A percentile compares a stretch with the other conserved stretches of the same genome.
These are phyloP conservation scores for Lumbricus terrestris DNA, from an alignment of 2,888 invertebrate species.

Conservation along the genomic window DNA sequence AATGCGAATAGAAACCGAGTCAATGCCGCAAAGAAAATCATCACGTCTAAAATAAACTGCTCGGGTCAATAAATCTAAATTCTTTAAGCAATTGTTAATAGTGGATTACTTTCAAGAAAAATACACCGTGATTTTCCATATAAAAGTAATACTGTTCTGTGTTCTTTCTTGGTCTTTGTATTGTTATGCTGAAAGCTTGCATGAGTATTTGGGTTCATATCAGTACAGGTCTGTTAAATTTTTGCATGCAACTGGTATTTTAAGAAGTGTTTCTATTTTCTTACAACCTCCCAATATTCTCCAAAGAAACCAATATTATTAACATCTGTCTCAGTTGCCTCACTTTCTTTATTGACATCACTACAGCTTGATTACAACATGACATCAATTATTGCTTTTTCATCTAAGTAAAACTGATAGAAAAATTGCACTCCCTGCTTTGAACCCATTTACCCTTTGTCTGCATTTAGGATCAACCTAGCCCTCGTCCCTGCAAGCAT, in stretches of 20 bases:
- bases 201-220: too few relatives aligned
- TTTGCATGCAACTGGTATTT: not conserved
- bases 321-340: not conserved
- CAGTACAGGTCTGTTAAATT: too few relatives aligned
- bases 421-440: too few relatives aligned
- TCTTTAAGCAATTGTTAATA: not conserved
- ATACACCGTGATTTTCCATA: not conserved
- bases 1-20: not conserved
- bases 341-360: not conserved
- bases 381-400: not conserved
- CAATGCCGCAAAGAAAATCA: not conserved
- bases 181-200: not conserved
- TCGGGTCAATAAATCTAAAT: not conserved
- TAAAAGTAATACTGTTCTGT: too few relatives aligned
- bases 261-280: not conserved
- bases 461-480: too few relatives aligned
- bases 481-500: too few relatives aligned
- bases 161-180: not conserved
- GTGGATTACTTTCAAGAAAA: not conserved
- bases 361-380: not conserved
- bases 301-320: not conserved
- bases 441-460: too few relatives aligned
- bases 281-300: not conserved
- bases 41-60: slow-evolving; percentile 4
- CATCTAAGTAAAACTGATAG: too few relatives aligned